Percentiles rank a stretch among this genome's conserved stretches.
Conservation (phyloP, 2,797 vertebrate genomes). For the Heterohyrax brucei region DNA sequence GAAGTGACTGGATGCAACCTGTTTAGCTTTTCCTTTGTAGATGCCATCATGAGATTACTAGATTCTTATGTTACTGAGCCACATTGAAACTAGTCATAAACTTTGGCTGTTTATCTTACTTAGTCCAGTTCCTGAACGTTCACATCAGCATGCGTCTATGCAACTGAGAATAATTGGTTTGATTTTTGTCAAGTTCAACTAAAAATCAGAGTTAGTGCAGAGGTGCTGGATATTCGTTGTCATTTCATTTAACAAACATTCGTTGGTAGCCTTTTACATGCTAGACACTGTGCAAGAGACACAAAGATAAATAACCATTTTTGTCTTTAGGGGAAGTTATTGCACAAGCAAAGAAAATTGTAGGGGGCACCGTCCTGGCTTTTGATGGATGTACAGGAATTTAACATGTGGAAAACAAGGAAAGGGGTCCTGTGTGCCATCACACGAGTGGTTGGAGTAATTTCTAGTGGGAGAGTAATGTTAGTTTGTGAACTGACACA, state of each 20-base stretch:
- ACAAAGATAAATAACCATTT: neutral
- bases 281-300: neutral
- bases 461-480: neutral
- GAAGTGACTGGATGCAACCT: neutral
- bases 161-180: neutral
- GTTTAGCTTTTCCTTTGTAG: slow-evolving; percentile 35
- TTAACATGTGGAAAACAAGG: neutral
- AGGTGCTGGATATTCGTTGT: neutral
- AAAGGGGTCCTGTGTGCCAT: neutral
- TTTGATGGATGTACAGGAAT: neutral
- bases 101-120: neutral
- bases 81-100: neutral
- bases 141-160: neutral
- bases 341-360: neutral
- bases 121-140: neutral
- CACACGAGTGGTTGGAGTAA: neutral
- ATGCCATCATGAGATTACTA: neutral
- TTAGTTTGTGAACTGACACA: neutral
- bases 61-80: neutral
- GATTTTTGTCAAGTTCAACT: slow-evolving; percentile 9
- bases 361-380: neutral
- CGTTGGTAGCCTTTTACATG: neutral
- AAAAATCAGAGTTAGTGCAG: neutral
- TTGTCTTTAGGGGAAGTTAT: neutral
- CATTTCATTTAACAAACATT: neutral